Conservation (phyloP, 1,140 invertebrate genomes). For the Marisa cornuarietis region DNA sequence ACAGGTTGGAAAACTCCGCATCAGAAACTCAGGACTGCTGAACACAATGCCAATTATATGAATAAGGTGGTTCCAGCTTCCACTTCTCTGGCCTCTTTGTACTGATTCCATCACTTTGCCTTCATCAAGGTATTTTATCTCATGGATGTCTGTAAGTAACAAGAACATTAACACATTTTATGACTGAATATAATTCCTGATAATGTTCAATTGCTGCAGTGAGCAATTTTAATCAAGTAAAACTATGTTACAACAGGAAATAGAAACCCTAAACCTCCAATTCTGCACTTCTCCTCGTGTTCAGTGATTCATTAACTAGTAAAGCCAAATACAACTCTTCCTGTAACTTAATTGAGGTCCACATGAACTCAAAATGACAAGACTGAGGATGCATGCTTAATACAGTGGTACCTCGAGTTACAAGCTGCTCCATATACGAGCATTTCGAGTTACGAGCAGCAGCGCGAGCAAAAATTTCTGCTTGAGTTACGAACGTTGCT, state of each 20-base stretch:
- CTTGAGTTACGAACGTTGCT: too few relatives aligned
- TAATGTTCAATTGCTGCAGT: too few relatives aligned
- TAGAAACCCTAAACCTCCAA: neutral
- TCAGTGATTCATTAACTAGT: neutral
- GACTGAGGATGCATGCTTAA: too few relatives aligned
- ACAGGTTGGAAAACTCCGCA: conserved; percentile 72
- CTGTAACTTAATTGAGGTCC: too few relatives aligned
- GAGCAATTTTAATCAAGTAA: too few relatives aligned
- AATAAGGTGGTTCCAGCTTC: conserved; percentile 75
- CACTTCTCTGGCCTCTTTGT: conserved; percentile 72
- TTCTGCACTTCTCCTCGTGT: neutral
- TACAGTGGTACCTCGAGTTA: too few relatives aligned
- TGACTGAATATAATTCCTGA: too few relatives aligned
- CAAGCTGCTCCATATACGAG: too few relatives aligned
- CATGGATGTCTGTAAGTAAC: neutral
- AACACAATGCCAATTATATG: conserved; percentile 78
- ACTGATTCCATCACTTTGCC: conserved; percentile 74
- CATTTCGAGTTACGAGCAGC: too few relatives aligned
- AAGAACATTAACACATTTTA: too few relatives aligned
- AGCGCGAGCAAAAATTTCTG: too few relatives aligned
- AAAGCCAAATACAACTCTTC: neutral
- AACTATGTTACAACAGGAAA: conserved; percentile 26
- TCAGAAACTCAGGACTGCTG: conserved; percentile 76
- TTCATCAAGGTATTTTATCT: conserved; percentile 71
- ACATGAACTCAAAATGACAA: too few relatives aligned